Percentiles rank a stretch among this genome's conserved stretches.
Conservation (phyloP, 2,888 invertebrate genomes). For the Resseliella maxima region DNA sequence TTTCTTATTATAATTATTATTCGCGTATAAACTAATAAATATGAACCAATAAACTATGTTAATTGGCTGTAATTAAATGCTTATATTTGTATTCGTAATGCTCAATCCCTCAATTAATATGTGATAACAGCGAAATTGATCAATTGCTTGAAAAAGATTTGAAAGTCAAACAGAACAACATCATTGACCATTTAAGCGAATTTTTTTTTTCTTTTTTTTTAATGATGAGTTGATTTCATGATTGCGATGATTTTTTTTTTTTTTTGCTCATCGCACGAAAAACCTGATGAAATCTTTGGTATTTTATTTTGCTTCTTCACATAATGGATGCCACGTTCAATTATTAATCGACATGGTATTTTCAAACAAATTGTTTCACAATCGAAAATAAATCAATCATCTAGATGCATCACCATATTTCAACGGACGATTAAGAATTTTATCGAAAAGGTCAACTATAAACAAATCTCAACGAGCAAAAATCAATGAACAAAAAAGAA, state of each 20-base stretch:
- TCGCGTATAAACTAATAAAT: too few species aligned
- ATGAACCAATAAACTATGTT: conserved; percentile 1
- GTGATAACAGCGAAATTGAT: conserved; percentile 11
- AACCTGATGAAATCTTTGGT: not conserved
- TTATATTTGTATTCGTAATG: not conserved
- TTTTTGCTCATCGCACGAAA: not conserved
- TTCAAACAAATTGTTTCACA: not conserved
- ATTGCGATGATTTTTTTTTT: not conserved
- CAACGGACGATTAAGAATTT: not conserved
- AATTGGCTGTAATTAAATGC: not conserved
- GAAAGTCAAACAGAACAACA: not conserved
- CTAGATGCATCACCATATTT: conserved; percentile 1
- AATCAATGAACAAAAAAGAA: too few species aligned
- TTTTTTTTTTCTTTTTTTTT: too few species aligned
- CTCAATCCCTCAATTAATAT: not conserved
- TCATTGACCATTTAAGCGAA: not conserved
- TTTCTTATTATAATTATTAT: too few species aligned
- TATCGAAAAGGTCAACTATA: not conserved
- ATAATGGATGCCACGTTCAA: not conserved
- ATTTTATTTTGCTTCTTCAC: not conserved
- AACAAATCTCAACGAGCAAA: too few species aligned
- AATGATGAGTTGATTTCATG: not conserved
- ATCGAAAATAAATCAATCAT: not conserved
- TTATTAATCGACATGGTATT: not conserved
- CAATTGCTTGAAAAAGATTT: not conserved